These are phyloP conservation scores for Hirundo rustica DNA, from an alignment of 2,797 vertebrate genomes.

Conservation along the genomic window DNA sequence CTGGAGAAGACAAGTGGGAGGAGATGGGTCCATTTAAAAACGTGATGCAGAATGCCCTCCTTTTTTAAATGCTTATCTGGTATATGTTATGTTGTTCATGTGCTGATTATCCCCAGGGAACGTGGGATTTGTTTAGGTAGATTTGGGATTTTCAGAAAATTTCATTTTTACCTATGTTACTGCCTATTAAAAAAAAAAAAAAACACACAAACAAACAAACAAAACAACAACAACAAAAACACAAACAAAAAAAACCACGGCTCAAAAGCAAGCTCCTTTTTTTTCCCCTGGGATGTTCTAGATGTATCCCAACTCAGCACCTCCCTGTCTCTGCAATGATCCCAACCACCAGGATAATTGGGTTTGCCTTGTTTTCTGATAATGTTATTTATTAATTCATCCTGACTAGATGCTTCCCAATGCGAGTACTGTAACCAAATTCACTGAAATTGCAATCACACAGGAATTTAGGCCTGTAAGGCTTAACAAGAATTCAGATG, in stretches of 20 bases:
- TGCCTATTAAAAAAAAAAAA: neutral
- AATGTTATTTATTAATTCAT: neutral
- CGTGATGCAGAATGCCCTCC: neutral
- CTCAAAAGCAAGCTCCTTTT: neutral
- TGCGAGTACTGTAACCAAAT: neutral
- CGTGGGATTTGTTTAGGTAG: neutral
- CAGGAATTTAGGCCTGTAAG: neutral
- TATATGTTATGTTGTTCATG: neutral
- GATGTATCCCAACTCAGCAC: neutral
- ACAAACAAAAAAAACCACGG: too few relatives aligned
- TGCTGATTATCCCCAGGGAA: neutral
- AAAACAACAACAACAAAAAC: too few relatives aligned
- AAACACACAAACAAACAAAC: too few relatives aligned
- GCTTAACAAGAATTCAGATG: neutral
- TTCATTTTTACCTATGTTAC: neutral
- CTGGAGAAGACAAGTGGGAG: neutral
- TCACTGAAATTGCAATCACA: neutral
- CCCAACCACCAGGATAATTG: neutral
- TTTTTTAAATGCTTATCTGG: neutral
- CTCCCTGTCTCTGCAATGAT: neutral
- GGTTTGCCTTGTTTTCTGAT: neutral
- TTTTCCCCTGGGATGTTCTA: neutral
- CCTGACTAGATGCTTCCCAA: neutral
- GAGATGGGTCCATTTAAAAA: neutral
- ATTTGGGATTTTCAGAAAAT: neutral